Percentiles rank a stretch among this genome's conserved stretches.
Conservation (phyloP, 2,113 vertebrate genomes). For the Anhinga rufa region DNA sequence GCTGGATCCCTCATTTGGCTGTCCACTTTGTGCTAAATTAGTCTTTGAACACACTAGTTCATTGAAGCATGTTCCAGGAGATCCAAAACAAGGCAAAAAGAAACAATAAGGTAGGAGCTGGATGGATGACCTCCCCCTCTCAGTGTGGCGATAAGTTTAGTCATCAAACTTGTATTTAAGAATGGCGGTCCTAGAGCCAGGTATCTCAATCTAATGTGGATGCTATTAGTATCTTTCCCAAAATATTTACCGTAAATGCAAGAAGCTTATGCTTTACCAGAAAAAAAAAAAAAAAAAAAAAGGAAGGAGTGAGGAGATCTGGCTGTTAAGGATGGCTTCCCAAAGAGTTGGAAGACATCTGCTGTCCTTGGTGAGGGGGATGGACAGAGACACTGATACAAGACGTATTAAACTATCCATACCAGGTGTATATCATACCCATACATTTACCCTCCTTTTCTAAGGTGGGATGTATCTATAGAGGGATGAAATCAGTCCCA, state of each 20-base stretch:
- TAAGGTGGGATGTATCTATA: not conserved
- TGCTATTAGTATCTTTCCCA: not conserved
- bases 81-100: not conserved
- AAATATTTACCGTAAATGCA: not conserved
- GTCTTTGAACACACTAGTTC: not conserved
- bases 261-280: not conserved
- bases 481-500: not conserved
- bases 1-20: not conserved
- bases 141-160: not conserved
- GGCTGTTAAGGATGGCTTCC: not conserved
- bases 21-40: not conserved
- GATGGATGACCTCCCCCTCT: not conserved
- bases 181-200: not conserved
- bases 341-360: not conserved
- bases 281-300: no score
- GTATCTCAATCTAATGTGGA: not conserved
- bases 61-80: not conserved
- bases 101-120: not conserved
- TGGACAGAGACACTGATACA: not conserved
- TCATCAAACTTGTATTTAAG: not conserved
- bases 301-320: not conserved
- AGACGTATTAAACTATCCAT: not conserved
- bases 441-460: not conserved
- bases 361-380: not conserved
- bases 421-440: not conserved